A percentile compares a stretch with the other conserved stretches of the same genome.
Conservation (phyloP, 2,113 vertebrate genomes). For the Ariopsis seemanni region DNA sequence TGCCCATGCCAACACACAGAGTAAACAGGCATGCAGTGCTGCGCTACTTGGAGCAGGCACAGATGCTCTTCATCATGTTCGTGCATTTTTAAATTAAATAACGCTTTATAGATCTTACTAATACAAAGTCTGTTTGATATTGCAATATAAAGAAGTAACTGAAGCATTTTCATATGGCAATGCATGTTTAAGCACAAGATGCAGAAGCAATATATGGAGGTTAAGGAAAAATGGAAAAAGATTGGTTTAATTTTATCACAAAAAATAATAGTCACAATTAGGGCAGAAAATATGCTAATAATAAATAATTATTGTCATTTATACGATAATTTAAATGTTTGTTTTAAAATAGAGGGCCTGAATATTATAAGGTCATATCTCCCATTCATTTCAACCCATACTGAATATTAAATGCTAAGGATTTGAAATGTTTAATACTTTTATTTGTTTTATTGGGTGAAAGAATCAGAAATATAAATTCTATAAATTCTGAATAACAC, state of each 20-base stretch:
- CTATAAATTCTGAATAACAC: constrained; percentile 2
- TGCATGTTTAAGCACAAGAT: not conserved
- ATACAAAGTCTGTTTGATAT: constrained; percentile 16
- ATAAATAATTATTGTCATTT: not conserved
- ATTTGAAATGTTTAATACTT: not conserved
- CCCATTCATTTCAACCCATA: not conserved
- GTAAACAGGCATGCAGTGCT: not conserved
- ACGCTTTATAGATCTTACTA: constrained; percentile 6
- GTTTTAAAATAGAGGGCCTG: constrained; percentile 4
- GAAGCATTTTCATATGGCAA: not conserved
- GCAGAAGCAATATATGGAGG: constrained; percentile 19
- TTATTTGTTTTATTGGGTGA: not conserved
- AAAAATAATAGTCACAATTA: not conserved
- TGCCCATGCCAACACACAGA: constrained; percentile 29
- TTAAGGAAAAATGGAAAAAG: not conserved
- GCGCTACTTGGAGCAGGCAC: constrained; percentile 1
- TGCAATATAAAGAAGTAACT: constrained; percentile 2
- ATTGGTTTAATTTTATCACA: not conserved
- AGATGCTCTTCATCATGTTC: not conserved
- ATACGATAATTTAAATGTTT: not conserved
- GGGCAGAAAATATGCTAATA: not conserved
- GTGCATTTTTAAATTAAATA: constrained; percentile 14
- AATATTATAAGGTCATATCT: not conserved
- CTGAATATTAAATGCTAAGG: not conserved
- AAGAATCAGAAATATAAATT: constrained; percentile 1